A percentile compares a stretch with the other conserved stretches of the same genome.
These are phyloP conservation scores for Atta texana DNA, from an alignment of 1,140 invertebrate genomes.

Conservation along the genomic window DNA sequence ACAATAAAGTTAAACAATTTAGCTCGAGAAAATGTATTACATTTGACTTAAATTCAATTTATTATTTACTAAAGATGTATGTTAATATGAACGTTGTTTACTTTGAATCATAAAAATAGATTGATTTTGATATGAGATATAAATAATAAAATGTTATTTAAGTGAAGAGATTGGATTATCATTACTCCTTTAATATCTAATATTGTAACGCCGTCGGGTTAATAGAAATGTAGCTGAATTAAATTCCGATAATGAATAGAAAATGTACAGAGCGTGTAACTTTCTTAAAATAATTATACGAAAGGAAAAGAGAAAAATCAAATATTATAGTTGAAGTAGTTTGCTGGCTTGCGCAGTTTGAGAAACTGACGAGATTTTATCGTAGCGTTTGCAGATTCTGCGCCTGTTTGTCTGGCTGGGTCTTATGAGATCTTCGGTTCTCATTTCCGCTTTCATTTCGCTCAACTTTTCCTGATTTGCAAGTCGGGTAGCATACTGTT, in stretches of 20 bases:
- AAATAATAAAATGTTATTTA: too few species aligned
- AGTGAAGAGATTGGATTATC: too few species aligned
- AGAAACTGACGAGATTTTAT: neutral
- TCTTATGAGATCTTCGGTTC: slow-evolving; percentile 21
- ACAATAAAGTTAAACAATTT: too few species aligned
- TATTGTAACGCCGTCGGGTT: neutral
- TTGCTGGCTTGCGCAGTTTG: neutral
- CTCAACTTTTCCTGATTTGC: slow-evolving; percentile 33
- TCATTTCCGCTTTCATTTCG: slow-evolving; percentile 53
- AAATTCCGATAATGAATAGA: neutral
- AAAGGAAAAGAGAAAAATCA: neutral
- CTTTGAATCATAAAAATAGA: too few species aligned
- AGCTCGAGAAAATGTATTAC: too few species aligned
- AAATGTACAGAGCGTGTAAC: neutral
- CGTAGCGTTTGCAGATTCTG: slow-evolving; percentile 1
- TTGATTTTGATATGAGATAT: too few species aligned
- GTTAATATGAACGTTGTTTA: too few species aligned
- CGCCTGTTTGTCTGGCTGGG: neutral
- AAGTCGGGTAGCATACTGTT: slow-evolving; percentile 22
- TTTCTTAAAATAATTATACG: slow-evolving; percentile 4
- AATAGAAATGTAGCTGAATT: neutral
- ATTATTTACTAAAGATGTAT: too few species aligned
- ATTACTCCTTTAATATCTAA: too few species aligned
- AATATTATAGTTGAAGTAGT: neutral
- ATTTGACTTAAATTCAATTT: too few species aligned